phyloP scores from a whole-genome alignment of 2,888 invertebrate species.

The Elegia similella region DNA sequence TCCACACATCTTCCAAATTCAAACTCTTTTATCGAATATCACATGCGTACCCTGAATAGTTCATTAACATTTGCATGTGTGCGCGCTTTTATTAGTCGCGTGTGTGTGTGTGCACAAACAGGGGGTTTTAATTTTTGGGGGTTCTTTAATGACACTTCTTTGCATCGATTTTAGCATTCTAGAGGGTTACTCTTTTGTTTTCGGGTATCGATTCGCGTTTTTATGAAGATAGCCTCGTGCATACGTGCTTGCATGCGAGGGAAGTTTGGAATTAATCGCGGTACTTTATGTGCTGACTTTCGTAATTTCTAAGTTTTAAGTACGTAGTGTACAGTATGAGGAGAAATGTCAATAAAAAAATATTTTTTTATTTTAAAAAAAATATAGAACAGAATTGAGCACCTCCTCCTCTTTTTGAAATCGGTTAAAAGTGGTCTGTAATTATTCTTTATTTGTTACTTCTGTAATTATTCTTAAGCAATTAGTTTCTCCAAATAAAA shows the following conservation, averaged over 20 bases:
- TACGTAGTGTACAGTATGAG: no score
- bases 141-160: slow-evolving; percentile 81
- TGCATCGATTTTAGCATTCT: slow-evolving; percentile 76
- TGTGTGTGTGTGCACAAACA: slow-evolving; percentile 51
- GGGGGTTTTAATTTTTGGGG: slow-evolving; percentile 79
- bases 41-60: slow-evolving; percentile 45
- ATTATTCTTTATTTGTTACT: no score
- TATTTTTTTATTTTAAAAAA: no score
- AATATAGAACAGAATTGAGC: no score
- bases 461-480: no score
- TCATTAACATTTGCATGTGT: slow-evolving; percentile 53
- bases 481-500: no score
- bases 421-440: no score
- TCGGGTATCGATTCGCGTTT: slow-evolving; percentile 64
- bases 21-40: slow-evolving; percentile 23
- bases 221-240: slow-evolving; percentile 53
- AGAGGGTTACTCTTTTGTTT: slow-evolving; percentile 79
- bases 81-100: slow-evolving; percentile 51
- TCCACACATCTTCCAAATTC: slow-evolving; percentile 6
- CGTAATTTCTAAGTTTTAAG: slow-evolving; percentile 26
- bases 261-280: slow-evolving; percentile 29
- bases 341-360: no score
- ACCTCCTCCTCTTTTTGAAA: no score
- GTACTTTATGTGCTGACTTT: slow-evolving; percentile 20
- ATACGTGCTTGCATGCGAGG: slow-evolving; percentile 51